phyloP scores from a whole-genome alignment of 2,888 invertebrate genomes.

The Sminthurinus aureus region DNA sequence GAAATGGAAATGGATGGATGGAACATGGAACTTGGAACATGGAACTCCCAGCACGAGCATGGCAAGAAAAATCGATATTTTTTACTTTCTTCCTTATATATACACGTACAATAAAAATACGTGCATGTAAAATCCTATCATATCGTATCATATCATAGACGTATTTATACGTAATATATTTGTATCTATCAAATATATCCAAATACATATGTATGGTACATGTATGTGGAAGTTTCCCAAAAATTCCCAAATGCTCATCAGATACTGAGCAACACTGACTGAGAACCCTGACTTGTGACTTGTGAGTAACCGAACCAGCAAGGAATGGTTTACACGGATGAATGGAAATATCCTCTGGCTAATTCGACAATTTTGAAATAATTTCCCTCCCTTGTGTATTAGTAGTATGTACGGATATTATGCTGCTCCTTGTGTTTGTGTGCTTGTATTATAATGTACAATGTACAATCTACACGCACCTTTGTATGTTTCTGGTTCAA shows the following conservation, averaged over 20 bases:
- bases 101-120: background rate
- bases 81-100: constrained; percentile 27
- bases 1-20: background rate
- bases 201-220: too few relatives aligned
- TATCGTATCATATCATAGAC: too few relatives aligned
- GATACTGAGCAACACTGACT: background rate
- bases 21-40: background rate
- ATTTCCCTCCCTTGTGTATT: background rate
- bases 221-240: too few relatives aligned
- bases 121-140: background rate
- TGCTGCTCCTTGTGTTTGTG: background rate
- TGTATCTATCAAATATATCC: too few relatives aligned
- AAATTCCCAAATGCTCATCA: too few relatives aligned
- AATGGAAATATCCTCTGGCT: constrained; percentile 34
- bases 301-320: background rate
- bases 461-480: too few relatives aligned
- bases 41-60: background rate
- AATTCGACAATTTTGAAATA: constrained; percentile 9
- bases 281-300: too few relatives aligned
- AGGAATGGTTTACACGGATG: constrained; percentile 34
- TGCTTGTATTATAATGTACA: too few relatives aligned
- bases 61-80: constrained; percentile 34
- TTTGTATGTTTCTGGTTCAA: too few relatives aligned
- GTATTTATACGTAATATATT: too few relatives aligned
- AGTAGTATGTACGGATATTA: background rate